Base-by-base conservation (phyloP, 2,888 invertebrate species). In the Odontocolon sp. region DNA sequence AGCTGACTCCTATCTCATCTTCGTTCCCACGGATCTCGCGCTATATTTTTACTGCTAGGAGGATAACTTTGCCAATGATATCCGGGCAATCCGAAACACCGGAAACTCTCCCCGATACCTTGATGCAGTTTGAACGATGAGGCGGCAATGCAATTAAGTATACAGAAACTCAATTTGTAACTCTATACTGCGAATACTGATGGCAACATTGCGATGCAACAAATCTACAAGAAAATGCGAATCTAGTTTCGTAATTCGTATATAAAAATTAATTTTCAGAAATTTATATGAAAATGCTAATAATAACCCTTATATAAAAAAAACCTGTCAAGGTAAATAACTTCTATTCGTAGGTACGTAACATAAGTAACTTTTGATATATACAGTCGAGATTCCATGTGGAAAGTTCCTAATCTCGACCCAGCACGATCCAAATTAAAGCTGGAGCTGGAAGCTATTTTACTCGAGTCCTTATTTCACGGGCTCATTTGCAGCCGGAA, bases 131-230 rank as follows among this genome's bases (percentile, higher is more conserved):
- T 64, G 57, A 64, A 18, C 40, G 63, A 64, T 52, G 57, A 68
- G 59, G 50, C 42, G 63, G 57, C 66, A 69, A 77, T 50, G 64
- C 69, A 69, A 73, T 77, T 77, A 69, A 73, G 31, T 38, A 52
- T n/a, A n/a, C n/a, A n/a, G 59, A 69, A 77, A 77, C 47, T 77
- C 77, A 73, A 73, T 77, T 73, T 47, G 69, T 64, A 69, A 73
- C 59, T 59, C 64, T 69, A 73, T 72, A 52, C 73, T 64, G 18
- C 64, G 77, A 72, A 64, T 52, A 72, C 64, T 26, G 56, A 72
- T 77, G 64, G 47, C 18, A 8, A 4, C 23, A 40, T 21, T 11
- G 33, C 23, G 18, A 63, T 47, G 11, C 67, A 50, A 71, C 31
- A n/a, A n/a, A n/a, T n/a, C n/a, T n/a, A n/a, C n/a, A n/a, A n/a